phyloP scores from a whole-genome alignment of 2,888 invertebrate species.

The Lydus trimaculatus region DNA sequence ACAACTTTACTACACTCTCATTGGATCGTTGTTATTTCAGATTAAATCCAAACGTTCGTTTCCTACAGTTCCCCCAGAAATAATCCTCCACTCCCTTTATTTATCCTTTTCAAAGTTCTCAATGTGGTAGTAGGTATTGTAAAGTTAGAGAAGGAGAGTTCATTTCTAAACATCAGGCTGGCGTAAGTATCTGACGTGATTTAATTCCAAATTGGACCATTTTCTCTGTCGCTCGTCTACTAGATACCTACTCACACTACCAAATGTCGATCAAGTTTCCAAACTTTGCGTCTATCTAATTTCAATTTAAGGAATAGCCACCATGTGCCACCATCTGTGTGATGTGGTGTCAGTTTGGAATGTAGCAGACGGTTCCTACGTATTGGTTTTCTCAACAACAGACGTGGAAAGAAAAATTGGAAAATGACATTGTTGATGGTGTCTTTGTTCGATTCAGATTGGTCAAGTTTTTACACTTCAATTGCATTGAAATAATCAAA shows the following conservation, averaged over 20 bases:
- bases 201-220: constrained; percentile 36
- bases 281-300: constrained; percentile 48
- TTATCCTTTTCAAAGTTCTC: constrained; percentile 9
- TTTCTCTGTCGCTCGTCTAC: neutral
- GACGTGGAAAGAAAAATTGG: constrained; percentile 14
- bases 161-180: constrained; percentile 2
- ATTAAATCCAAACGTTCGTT: constrained; percentile 10
- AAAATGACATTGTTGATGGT: constrained; percentile 7
- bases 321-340: constrained; percentile 39
- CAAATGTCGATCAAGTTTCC: constrained; percentile 47
- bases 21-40: constrained; percentile 10
- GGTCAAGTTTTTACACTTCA: constrained; percentile 30
- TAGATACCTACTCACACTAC: constrained; percentile 26
- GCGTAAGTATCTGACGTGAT: constrained; percentile 30
- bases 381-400: constrained; percentile 28
- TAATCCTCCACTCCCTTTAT: constrained; percentile 9
- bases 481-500: constrained; percentile 28
- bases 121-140: neutral
- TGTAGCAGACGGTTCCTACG: constrained; percentile 21
- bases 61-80: neutral
- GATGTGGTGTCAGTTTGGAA: constrained; percentile 31
- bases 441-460: constrained; percentile 21
- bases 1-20: constrained; percentile 5
- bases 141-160: constrained; percentile 1
- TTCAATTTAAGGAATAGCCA: constrained; percentile 48